Conservation (phyloP, 92 coral and sea anemone species). For the Phenganax marumi region DNA sequence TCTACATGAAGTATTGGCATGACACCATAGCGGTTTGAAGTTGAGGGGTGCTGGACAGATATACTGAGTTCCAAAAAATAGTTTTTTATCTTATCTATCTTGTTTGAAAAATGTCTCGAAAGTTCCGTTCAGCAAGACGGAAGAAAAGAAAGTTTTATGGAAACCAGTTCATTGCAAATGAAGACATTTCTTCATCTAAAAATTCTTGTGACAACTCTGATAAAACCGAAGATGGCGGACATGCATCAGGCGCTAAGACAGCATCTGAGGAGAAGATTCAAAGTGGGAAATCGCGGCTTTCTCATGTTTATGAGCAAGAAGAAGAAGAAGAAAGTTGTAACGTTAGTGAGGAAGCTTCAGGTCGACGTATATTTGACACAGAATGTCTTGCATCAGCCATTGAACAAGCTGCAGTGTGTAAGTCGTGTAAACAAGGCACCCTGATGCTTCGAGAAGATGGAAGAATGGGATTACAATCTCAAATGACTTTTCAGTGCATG, state of each 20-base stretch:
- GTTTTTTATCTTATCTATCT: neutral
- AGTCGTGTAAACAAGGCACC: slow-evolving; percentile 24
- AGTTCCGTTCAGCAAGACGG: slow-evolving; percentile 11
- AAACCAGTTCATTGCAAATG: neutral
- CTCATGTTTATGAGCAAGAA: neutral
- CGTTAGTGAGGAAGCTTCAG: neutral
- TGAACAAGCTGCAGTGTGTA: slow-evolving; percentile 39
- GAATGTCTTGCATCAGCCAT: slow-evolving; percentile 10
- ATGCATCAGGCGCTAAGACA: neutral
- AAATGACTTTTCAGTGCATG: slow-evolving; percentile 9
- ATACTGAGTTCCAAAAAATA: neutral
- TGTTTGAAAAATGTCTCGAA: slow-evolving; percentile 8
- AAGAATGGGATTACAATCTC: slow-evolving; percentile 29
- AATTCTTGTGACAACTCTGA: neutral
- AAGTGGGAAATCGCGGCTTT: neutral
- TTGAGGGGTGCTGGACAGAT: neutral
- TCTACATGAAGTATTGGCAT: slow-evolving; percentile 2
- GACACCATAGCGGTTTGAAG: neutral
- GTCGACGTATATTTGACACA: neutral
- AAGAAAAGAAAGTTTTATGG: slow-evolving; percentile 13
- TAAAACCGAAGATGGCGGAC: slow-evolving; percentile 11
- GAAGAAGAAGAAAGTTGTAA: neutral
- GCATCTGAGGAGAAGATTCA: slow-evolving; percentile 13
- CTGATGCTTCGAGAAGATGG: slow-evolving; percentile 31
- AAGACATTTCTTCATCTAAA: slow-evolving; percentile 5